phyloP scores from a whole-genome alignment of 2,797 vertebrate genomes.

The Aselliscus stoliczkanus region DNA sequence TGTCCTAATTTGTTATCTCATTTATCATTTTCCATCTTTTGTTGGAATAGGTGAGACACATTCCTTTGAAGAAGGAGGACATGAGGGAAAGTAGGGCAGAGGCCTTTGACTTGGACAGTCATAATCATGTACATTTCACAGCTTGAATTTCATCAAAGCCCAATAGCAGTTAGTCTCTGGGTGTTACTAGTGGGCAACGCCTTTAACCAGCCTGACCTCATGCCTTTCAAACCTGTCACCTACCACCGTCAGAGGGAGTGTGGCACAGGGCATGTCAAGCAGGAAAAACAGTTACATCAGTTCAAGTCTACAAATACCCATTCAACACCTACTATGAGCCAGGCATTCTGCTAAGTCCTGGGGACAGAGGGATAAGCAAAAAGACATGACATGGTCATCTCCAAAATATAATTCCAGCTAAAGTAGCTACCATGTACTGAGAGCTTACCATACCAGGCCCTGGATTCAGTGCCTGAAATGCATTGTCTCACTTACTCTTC shows the following conservation, averaged over 20 bases:
- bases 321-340: background rate
- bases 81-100: background rate
- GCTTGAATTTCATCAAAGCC: background rate
- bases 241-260: background rate
- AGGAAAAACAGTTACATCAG: background rate
- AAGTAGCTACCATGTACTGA: background rate
- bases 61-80: background rate
- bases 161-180: constrained; percentile 23
- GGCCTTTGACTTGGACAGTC: background rate
- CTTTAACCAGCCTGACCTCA: constrained; percentile 36
- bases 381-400: background rate
- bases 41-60: background rate
- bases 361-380: background rate
- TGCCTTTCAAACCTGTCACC: constrained; percentile 53
- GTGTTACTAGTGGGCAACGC: background rate
- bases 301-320: background rate
- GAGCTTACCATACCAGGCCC: background rate
- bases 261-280: background rate
- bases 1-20: background rate
- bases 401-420: background rate
- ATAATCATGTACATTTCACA: background rate
- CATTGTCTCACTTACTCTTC: background rate
- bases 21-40: background rate
- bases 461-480: background rate
- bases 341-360: background rate